Conservation (phyloP, 2,888 invertebrate genomes). For the Ichneumoninae sp. region DNA sequence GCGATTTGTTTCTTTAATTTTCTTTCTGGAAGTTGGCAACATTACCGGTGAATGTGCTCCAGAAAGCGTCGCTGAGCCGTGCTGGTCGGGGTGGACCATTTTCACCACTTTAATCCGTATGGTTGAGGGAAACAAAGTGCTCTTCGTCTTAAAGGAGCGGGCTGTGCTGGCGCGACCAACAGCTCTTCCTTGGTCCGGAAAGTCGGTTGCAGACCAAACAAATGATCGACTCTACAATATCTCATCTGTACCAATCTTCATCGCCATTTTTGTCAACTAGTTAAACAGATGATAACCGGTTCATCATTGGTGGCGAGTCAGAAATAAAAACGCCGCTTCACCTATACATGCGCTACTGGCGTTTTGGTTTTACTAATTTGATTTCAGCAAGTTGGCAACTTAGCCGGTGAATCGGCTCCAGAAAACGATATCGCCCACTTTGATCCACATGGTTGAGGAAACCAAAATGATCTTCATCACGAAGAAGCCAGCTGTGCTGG, state of each 20-base stretch:
- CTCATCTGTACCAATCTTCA: conserved; percentile 22
- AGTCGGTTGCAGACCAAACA: conserved; percentile 8
- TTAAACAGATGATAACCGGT: background rate
- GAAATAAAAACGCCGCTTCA: background rate
- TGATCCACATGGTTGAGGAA: background rate
- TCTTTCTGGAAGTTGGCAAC: no score
- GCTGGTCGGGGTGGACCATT: no score
- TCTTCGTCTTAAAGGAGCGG: background rate
- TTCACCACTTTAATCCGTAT: background rate
- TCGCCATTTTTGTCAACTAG: background rate
- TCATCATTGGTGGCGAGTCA: background rate
- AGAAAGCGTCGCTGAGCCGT: no score
- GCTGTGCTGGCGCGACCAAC: background rate
- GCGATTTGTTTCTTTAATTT: no score
- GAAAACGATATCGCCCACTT: background rate
- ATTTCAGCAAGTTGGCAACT: background rate
- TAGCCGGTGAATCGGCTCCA: background rate
- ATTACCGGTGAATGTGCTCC: no score
- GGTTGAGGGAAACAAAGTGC: background rate
- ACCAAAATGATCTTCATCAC: background rate
- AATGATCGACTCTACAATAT: background rate
- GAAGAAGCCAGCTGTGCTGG: background rate
- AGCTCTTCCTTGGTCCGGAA: background rate
- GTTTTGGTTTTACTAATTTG: background rate
- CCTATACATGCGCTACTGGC: no score